Conservation (phyloP, 2,888 invertebrate genomes). For the Cephus nigrinus region DNA sequence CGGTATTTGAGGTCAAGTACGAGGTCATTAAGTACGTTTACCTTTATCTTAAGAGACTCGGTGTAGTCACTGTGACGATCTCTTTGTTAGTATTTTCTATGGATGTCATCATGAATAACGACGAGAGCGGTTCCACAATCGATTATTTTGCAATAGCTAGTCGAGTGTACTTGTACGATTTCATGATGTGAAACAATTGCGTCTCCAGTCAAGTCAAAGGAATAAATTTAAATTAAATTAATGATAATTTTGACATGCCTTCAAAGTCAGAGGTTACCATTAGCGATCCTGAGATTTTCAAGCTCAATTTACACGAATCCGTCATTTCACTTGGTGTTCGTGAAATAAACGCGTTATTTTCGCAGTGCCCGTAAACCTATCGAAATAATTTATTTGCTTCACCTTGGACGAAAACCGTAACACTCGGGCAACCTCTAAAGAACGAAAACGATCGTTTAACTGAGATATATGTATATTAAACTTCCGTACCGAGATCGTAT, state of each 20-base stretch:
- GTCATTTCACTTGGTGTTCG: background rate
- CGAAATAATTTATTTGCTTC: background rate
- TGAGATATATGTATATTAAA: background rate
- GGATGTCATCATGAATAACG: background rate
- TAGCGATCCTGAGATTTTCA: background rate
- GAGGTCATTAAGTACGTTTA: background rate
- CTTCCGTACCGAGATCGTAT: background rate
- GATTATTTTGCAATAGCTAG: slow-evolving; percentile 30
- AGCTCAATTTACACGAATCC: background rate
- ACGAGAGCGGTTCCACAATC: slow-evolving; percentile 30
- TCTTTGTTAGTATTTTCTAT: background rate
- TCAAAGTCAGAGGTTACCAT: background rate
- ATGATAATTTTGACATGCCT: background rate
- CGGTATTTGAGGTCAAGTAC: background rate
- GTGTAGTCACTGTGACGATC: background rate
- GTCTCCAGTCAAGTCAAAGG: slow-evolving; percentile 1
- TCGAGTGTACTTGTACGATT: background rate
- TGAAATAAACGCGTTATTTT: background rate
- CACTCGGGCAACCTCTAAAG: background rate
- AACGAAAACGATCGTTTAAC: background rate
- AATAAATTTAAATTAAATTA: background rate
- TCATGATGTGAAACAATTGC: slow-evolving; percentile 23
- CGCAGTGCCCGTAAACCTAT: background rate
- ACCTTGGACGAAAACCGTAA: background rate
- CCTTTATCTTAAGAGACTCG: background rate